Percentiles rank a stretch among this genome's conserved stretches.
These are phyloP conservation scores for Drosophila peninsularis DNA, from an alignment of 2,888 invertebrate species.

Conservation along the genomic window DNA sequence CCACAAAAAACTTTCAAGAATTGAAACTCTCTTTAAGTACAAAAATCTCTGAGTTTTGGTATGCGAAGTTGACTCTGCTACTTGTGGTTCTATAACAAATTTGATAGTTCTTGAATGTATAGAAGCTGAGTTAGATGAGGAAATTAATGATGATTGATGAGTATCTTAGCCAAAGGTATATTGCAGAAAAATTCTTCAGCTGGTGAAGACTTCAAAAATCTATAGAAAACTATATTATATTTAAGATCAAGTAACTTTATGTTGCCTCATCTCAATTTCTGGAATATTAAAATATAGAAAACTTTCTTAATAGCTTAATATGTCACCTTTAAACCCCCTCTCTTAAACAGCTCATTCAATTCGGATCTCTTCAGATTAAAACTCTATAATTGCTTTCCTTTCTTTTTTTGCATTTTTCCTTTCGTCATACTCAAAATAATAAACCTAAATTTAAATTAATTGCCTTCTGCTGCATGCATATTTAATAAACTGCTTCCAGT, in stretches of 20 bases:
- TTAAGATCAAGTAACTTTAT: too few species aligned
- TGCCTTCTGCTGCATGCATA: constrained; percentile 28
- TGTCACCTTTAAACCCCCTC: not conserved
- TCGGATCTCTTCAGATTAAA: not conserved
- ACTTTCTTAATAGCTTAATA: not conserved
- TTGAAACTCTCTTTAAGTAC: not conserved
- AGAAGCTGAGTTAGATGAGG: too few species aligned
- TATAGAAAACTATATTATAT: too few species aligned
- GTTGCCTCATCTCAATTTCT: too few species aligned
- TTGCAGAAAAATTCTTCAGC: too few species aligned
- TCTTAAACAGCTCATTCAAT: not conserved
- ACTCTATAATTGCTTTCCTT: not conserved
- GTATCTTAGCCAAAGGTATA: too few species aligned
- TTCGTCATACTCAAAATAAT: constrained; percentile 9
- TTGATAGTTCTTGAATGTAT: not conserved
- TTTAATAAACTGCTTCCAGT: constrained; percentile 26
- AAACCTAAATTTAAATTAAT: constrained; percentile 39
- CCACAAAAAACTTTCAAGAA: constrained; percentile 1
- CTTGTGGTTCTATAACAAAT: not conserved
- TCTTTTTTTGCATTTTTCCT: not conserved
- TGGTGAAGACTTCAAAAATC: too few species aligned
- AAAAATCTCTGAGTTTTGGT: too few species aligned
- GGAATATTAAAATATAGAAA: too few species aligned
- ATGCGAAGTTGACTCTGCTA: not conserved
- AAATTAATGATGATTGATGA: too few species aligned